phyloP scores from a whole-genome alignment of 2,113 vertebrate species.

The Colinus virginianus region DNA sequence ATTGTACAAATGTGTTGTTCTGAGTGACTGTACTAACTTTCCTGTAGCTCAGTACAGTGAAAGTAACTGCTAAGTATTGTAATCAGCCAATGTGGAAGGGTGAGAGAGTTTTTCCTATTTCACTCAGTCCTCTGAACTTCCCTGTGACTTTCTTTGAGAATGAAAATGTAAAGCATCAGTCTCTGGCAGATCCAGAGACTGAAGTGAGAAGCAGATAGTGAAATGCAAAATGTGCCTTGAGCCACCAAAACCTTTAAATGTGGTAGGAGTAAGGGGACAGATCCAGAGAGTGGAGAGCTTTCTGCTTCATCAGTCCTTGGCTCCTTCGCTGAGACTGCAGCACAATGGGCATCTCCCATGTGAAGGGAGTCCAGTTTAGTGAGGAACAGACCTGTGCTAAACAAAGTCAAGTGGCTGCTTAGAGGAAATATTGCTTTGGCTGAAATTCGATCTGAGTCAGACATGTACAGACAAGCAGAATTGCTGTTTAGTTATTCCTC shows the following conservation, averaged over 20 bases:
- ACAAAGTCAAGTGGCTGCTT: neutral
- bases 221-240: neutral
- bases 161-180: neutral
- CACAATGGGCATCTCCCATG: neutral
- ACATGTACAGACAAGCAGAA: neutral
- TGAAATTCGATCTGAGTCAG: neutral
- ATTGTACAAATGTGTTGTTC: constrained; percentile 44
- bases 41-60: neutral
- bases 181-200: neutral
- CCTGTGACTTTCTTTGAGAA: neutral
- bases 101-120: neutral
- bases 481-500: neutral
- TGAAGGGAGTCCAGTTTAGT: neutral
- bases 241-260: neutral
- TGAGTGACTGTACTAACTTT: constrained; percentile 45
- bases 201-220: neutral
- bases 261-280: neutral
- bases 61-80: neutral
- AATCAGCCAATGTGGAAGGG: neutral
- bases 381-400: neutral
- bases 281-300: neutral
- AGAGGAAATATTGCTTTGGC: neutral
- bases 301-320: neutral
- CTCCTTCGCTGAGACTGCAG: neutral
- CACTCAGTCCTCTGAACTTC: neutral